Evolutionary conservation across 2,888 invertebrate genomes (phyloP).

Genomic region (Yponomeuta plumbellus): DNA sequence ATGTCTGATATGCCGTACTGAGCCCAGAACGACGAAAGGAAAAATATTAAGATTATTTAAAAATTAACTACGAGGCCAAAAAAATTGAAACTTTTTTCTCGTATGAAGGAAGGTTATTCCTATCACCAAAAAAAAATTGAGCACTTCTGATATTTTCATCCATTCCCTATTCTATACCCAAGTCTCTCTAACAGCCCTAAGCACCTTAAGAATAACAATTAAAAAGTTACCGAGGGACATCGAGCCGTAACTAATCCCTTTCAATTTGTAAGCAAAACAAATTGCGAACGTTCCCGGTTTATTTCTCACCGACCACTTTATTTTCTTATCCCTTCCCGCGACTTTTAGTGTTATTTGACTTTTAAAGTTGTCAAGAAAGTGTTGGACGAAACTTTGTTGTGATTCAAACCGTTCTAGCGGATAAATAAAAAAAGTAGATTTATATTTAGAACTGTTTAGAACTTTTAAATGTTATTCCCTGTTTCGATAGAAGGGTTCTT

Average conservation of each 20-base stretch:
- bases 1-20: too few species aligned
- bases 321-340: slow-evolving; percentile 18
- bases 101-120: too few species aligned
- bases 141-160: too few species aligned
- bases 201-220: too few species aligned
- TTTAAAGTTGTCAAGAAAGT: background rate
- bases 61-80: too few species aligned
- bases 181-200: too few species aligned
- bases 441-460: background rate
- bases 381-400: background rate
- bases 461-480: background rate
- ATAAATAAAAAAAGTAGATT: background rate
- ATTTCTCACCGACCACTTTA: slow-evolving; percentile 24
- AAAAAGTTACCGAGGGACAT: slow-evolving; percentile 15
- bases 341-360: slow-evolving; percentile 5
- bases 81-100: too few species aligned
- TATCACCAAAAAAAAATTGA: too few species aligned
- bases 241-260: slow-evolving; percentile 35
- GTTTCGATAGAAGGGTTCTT: background rate
- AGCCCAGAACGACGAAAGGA: too few species aligned
- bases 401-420: background rate
- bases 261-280: slow-evolving; percentile 45
- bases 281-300: slow-evolving; percentile 30
- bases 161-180: too few species aligned
- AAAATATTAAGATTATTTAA: too few species aligned